These are phyloP conservation scores for Sinodicranocentrus sp. DNA, from an alignment of 2,888 invertebrate genomes.

Conservation along the genomic window DNA sequence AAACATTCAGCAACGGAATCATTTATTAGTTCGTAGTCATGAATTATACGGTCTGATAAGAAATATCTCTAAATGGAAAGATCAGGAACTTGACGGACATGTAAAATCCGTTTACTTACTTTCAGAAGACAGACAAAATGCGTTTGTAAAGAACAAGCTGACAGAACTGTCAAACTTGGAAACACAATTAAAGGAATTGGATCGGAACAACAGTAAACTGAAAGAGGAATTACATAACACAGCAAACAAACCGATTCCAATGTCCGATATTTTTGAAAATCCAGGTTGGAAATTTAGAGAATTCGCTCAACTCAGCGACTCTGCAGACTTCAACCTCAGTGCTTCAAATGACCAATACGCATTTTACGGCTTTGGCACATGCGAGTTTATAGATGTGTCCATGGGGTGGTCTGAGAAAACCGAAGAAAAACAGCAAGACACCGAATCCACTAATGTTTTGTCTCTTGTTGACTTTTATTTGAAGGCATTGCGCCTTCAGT, in stretches of 20 bases:
- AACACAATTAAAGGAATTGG: not conserved
- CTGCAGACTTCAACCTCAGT: not conserved
- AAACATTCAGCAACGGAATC: not conserved
- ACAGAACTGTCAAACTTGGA: not conserved
- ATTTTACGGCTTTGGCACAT: conserved; percentile 44
- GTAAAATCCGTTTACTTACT: no score
- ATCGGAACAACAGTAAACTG: not conserved
- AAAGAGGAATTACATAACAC: not conserved
- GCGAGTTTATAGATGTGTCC: not conserved
- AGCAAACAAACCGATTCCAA: not conserved
- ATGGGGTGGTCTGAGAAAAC: not conserved
- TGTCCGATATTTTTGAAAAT: conserved; percentile 24
- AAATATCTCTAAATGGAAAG: no score
- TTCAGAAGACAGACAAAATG: no score
- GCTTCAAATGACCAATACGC: not conserved
- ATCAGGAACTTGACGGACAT: no score
- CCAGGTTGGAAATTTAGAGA: conserved; percentile 34
- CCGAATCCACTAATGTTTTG: no score
- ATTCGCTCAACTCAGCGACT: not conserved
- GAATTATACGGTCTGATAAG: no score
- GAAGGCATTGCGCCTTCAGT: conserved; percentile 10
- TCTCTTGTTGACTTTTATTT: conserved; percentile 9
- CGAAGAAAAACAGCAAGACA: no score
- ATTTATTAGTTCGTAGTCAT: no score
- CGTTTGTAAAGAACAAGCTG: no score